A percentile compares a stretch with the other conserved stretches of the same genome.
These are phyloP conservation scores for Micronisus gabar DNA, from an alignment of 2,113 vertebrate genomes.

Conservation along the genomic window DNA sequence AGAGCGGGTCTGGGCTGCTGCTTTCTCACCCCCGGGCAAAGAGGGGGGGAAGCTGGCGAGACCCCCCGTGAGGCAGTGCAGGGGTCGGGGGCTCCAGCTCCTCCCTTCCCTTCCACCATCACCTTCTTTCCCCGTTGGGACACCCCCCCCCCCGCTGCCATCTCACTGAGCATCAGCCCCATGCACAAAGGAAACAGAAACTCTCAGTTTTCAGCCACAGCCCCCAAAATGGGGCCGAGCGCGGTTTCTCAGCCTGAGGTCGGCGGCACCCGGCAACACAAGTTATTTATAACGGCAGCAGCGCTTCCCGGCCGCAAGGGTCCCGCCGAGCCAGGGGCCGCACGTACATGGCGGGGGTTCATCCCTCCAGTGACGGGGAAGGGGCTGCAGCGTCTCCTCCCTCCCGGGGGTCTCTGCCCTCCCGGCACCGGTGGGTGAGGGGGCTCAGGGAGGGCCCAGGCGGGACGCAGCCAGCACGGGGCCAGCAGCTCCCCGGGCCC, in stretches of 20 bases:
- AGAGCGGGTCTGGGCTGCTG: not conserved
- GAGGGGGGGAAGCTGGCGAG: accelerated
- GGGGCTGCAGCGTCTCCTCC: not conserved
- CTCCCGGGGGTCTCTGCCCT: not conserved
- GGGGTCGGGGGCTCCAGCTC: not conserved
- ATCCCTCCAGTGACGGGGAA: not conserved
- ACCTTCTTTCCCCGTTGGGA: not conserved
- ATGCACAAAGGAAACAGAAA: not conserved
- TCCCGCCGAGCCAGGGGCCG: not conserved
- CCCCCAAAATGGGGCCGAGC: not conserved
- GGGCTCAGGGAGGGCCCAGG: too few species aligned
- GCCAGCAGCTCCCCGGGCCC: not conserved
- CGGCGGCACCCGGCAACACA: not conserved
- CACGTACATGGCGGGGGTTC: accelerated
- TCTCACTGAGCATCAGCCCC: not conserved
- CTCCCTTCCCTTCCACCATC: not conserved
- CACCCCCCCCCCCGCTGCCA: too few species aligned
- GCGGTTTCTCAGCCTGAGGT: not conserved
- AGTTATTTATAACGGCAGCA: not conserved
- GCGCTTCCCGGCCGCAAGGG: not conserved
- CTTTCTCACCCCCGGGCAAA: not conserved
- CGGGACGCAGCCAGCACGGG: accelerated
- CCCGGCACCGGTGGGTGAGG: accelerated
- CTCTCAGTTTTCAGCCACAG: not conserved
- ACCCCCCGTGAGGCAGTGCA: accelerated